Evolutionary conservation across 2,113 vertebrate genomes (phyloP).

Genomic region (Eupsittula cactorum): DNA sequence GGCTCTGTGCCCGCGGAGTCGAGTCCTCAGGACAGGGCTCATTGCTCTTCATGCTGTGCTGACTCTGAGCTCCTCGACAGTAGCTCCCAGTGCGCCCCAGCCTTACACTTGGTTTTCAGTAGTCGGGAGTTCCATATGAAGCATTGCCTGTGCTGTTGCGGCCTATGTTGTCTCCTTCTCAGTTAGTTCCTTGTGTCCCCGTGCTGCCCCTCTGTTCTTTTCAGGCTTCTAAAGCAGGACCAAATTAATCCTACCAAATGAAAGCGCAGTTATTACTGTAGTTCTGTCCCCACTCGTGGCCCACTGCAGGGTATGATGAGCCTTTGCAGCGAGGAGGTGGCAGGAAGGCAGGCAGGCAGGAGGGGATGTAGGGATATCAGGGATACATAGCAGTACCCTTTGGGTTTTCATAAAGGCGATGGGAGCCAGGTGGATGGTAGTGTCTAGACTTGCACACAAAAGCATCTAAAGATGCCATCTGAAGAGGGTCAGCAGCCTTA

Average conservation of each 20-base stretch:
- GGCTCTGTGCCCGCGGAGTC: not conserved
- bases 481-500: not conserved
- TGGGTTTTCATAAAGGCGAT: accelerated
- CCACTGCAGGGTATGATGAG: accelerated
- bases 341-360: not conserved
- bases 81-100: accelerated
- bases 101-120: accelerated
- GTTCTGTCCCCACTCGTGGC: accelerated
- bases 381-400: accelerated
- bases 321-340: accelerated
- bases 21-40: not conserved
- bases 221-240: not conserved
- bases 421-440: not conserved
- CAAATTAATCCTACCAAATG: no score
- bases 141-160: accelerated
- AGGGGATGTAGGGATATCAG: not conserved
- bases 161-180: no score
- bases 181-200: accelerated
- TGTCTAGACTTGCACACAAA: not conserved
- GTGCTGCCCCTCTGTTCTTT: accelerated
- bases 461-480: not conserved
- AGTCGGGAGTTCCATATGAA: accelerated
- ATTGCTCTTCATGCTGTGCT: accelerated
- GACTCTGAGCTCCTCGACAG: accelerated
- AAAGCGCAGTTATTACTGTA: accelerated